Evolutionary conservation across 2,888 invertebrate genomes (phyloP).

Genomic region (Drosophila lacicola): DNA sequence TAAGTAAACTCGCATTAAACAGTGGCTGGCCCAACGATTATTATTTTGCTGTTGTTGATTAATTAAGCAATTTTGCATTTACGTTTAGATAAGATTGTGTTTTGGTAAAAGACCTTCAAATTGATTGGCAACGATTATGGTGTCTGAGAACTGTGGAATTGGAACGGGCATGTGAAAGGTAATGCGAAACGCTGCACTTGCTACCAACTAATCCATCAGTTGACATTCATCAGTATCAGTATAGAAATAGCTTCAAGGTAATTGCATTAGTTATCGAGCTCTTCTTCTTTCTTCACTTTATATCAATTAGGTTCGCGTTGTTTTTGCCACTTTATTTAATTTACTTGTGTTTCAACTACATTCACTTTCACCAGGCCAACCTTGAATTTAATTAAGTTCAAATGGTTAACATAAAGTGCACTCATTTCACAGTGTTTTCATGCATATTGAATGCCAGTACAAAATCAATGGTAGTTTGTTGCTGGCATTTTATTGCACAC

Average conservation of each 20-base stretch:
- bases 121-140: conserved; percentile 16
- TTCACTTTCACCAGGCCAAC: conserved; percentile 1
- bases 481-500: background rate
- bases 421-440: background rate
- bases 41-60: conserved; percentile 40
- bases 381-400: conserved; percentile 12
- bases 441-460: background rate
- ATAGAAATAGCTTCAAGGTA: conserved; percentile 4
- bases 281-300: background rate
- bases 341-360: background rate
- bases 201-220: conserved; percentile 10
- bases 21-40: conserved; percentile 3
- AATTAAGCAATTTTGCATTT: conserved; percentile 49
- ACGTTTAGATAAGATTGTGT: conserved; percentile 41
- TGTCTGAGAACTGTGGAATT: conserved; percentile 9
- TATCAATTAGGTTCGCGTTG: background rate
- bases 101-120: conserved; percentile 7
- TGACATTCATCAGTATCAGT: background rate
- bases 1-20: conserved; percentile 27
- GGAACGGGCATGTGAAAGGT: conserved; percentile 2
- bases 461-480: background rate
- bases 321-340: conserved; percentile 1
- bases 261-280: conserved; percentile 16
- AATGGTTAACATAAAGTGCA: background rate
- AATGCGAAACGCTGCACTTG: conserved; percentile 15